Evolutionary conservation across 2,113 vertebrate genomes (phyloP).

Genomic region (Semnornis frantzii): DNA sequence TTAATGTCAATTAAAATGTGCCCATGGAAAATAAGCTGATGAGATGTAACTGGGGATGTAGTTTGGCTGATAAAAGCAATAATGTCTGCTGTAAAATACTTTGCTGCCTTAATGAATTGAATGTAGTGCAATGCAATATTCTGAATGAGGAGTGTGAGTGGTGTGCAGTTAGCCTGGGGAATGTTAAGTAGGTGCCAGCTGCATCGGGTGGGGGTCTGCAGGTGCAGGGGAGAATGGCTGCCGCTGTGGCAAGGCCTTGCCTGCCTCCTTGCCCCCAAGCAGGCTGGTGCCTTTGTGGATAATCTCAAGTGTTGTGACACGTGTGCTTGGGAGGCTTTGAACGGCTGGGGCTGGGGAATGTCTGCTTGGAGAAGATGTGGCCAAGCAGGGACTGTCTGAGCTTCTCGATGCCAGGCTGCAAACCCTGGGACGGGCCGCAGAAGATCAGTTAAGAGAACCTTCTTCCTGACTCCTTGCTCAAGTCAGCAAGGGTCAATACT

Average conservation of each 20-base stretch:
- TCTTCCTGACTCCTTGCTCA: neutral
- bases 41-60: conserved; percentile 64
- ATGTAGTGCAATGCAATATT: conserved; percentile 30
- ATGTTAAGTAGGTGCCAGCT: neutral
- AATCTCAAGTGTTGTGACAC: rapidly evolving
- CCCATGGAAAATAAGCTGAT: conserved; percentile 69
- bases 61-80: conserved; percentile 69
- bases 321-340: neutral
- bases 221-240: neutral
- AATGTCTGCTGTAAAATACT: conserved; percentile 58
- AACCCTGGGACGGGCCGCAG: neutral
- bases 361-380: too few relatives aligned
- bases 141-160: conserved; percentile 22
- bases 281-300: neutral
- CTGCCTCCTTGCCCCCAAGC: neutral
- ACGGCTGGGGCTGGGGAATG: neutral
- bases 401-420: neutral
- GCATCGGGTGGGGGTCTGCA: neutral
- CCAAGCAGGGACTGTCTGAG: neutral
- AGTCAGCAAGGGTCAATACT: neutral
- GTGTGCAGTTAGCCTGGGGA: neutral
- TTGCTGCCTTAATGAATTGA: conserved; percentile 48
- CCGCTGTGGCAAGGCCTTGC: rapidly evolving
- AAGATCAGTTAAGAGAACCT: neutral
- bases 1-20: conserved; percentile 71